Evolutionary conservation across 2,888 invertebrate genomes (phyloP), one percentile per base, ranked within the genome.

Genomic region (Unio delphinus): DNA sequence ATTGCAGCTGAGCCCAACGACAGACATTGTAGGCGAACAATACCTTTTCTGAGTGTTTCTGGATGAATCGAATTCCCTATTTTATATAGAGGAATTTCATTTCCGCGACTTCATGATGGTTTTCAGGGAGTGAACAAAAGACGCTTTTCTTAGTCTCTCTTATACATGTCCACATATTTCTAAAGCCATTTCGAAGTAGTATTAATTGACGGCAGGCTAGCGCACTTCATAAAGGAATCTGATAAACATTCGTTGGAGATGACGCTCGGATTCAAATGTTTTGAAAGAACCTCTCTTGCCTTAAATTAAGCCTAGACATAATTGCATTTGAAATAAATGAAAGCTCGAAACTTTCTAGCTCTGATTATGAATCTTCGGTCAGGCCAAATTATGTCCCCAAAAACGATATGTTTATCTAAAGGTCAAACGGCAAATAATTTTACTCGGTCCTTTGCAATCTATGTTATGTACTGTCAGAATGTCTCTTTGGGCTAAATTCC

Each of bases 1-100:
- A 58, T 23, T 69, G 34, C 74, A 74, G 69, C 71, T 74, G 74
- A 67, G 74, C 56, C 61, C 55, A 30, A 67, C 64, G 61, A 64
- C 54, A 18, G 56, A 61, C 62, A 74, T 74, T 69, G 66, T 71
- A 67, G 8, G 30, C 59, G 55, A 69, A 76, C 73, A 73, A 76
- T 71, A 55, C 61, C 55, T 56, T 57, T 69, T 69, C 66, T 71
- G 73, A 72, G 71, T 68, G 67, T 65, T 64, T 72, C 73, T 72
- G 59, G 67, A 60, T 67, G 60, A 68, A 71, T 73, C 68, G 71
- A 73, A 73, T 71, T 68, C 67, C 58, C 73, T 61, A 73, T 76
- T 76, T 73, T 70, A 71, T 71, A 70, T 64, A 69, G 57, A 67
- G 76, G 76, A 76, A 76, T 76, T 76, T 76, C 76, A 76, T 76